Conservation (phyloP, 2,797 vertebrate species). For the Myripristis jacobus region DNA sequence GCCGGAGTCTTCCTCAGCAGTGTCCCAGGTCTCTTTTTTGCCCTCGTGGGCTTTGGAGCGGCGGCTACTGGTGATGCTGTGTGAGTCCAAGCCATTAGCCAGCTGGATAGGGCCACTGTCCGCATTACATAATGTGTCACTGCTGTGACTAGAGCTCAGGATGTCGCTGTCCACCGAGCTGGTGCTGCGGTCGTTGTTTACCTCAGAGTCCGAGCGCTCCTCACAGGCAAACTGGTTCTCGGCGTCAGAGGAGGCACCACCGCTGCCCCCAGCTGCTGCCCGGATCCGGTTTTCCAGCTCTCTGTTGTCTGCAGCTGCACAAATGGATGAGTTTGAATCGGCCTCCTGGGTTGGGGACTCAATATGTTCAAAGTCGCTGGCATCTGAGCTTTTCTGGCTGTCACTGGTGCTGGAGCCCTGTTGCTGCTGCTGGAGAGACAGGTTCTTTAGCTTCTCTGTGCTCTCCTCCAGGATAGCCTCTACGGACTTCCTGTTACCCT, state of each 20-base stretch:
- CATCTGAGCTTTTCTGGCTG: conserved; percentile 96
- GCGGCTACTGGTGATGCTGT: conserved; percentile 98
- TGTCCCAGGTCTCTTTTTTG: conserved; percentile 99
- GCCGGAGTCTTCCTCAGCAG: conserved; percentile 97
- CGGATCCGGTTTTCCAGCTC: conserved; percentile 93
- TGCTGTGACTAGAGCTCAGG: conserved; percentile 99
- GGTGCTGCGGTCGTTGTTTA: conserved; percentile 98
- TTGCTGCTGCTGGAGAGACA: conserved; percentile 90
- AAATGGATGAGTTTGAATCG: conserved; percentile 87
- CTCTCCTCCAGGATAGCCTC: conserved; percentile 98
- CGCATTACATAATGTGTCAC: conserved; percentile 97
- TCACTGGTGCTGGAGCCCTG: conserved; percentile 91
- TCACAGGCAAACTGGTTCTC: conserved; percentile 91
- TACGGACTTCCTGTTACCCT: conserved; percentile 91
- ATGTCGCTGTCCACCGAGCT: conserved; percentile 99
- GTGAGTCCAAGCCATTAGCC: conserved; percentile 96
- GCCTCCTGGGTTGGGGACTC: conserved; percentile 92
- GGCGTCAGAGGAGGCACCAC: conserved; percentile 82
- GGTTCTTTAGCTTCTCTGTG: conserved; percentile 96
- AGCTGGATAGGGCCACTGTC: conserved; percentile 91
- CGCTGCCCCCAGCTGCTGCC: conserved; percentile 44
- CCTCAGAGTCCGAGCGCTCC: conserved; percentile 96
- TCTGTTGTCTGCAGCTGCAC: conserved; percentile 86
- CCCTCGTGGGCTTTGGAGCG: conserved; percentile 97
- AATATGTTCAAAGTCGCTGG: conserved; percentile 96